Percentiles rank a stretch among this genome's conserved stretches.
phyloP scores from a whole-genome alignment of 2,888 invertebrate genomes.

The Drosophila sordidapex region DNA sequence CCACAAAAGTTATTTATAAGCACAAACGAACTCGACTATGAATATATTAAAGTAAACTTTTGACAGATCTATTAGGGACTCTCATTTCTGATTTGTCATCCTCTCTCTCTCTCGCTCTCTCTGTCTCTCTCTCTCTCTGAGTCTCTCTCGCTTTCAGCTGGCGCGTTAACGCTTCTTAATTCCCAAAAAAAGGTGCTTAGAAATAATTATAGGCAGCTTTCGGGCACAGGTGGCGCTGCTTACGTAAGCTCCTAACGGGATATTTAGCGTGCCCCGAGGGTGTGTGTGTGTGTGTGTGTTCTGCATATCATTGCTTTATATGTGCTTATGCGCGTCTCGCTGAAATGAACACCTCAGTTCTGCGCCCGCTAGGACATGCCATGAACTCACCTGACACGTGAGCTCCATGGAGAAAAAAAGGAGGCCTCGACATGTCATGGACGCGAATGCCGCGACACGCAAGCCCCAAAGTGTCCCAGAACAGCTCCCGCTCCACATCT shows the following conservation, averaged over 20 bases:
- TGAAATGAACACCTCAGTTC: constrained; percentile 68
- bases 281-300: constrained; percentile 34
- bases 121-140: not conserved
- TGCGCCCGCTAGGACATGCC: constrained; percentile 25
- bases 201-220: constrained; percentile 57
- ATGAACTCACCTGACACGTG: constrained; percentile 69
- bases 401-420: constrained; percentile 57
- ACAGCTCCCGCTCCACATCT: not conserved
- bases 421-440: constrained; percentile 76
- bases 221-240: constrained; percentile 56
- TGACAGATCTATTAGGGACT: constrained; percentile 52
- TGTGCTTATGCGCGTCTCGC: constrained; percentile 72
- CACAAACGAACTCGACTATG: not conserved
- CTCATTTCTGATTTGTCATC: not conserved
- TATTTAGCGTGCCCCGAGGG: constrained; percentile 58
- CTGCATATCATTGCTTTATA: constrained; percentile 73
- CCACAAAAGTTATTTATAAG: constrained; percentile 31
- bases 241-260: constrained; percentile 79
- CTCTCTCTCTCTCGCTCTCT: not conserved
- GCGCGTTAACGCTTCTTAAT: constrained; percentile 28
- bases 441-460: constrained; percentile 71
- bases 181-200: constrained; percentile 69
- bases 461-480: constrained; percentile 56
- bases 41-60: not conserved
- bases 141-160: constrained; percentile 6